Base-by-base conservation (phyloP, 2,797 vertebrate species). In the Gambusia yucatana region DNA sequence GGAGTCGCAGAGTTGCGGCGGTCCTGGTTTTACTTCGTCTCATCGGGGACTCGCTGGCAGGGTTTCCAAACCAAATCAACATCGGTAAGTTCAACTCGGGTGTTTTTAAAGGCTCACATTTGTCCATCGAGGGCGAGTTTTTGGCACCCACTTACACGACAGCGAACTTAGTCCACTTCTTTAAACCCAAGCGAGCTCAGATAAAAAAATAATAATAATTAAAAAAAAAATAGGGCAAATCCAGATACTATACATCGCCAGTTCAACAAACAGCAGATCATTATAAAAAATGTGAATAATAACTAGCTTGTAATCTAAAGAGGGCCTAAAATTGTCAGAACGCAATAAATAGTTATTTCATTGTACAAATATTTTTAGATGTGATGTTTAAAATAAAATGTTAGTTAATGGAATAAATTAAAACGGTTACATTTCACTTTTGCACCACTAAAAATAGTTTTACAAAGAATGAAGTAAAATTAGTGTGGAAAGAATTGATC, bases 31-130 rank as follows among this genome's bases (percentile, higher is more conserved):
- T 97, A 78, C 88, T 96, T 89, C 95, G 91, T 95, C 94, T 97
- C 83, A 92, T 94, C 78, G 95, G 94, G 80, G 93, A 94, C 87
- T 96, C 97, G 89, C 92, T 95, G 86, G 97, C 96, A 70, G 98
- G 97, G 70, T 98, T 99, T 94, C 98, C 98, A 43, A 99, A 98
- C 93, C 98, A 98, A 92, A 99, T 99, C 95, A 99, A 98, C 94
- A 99, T 99, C 81, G 98, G 98, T 98, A 96, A 98, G 98, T 94
- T 92, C 14, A 46, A 33, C 7, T 52, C 47, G 76, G 59, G 59
- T 69, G 82, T 72, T 41, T 36, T 65, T 30, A 17, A 61, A 61
- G 39, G 3, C 22, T 67, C 3, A 11, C 36, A 22, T 67, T 22
- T 41, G 20, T 67, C 36, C 59, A 17, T 6, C 14, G 16, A 80